Conservation (phyloP, 2,113 vertebrate genomes). For the Eurypyga helias region DNA sequence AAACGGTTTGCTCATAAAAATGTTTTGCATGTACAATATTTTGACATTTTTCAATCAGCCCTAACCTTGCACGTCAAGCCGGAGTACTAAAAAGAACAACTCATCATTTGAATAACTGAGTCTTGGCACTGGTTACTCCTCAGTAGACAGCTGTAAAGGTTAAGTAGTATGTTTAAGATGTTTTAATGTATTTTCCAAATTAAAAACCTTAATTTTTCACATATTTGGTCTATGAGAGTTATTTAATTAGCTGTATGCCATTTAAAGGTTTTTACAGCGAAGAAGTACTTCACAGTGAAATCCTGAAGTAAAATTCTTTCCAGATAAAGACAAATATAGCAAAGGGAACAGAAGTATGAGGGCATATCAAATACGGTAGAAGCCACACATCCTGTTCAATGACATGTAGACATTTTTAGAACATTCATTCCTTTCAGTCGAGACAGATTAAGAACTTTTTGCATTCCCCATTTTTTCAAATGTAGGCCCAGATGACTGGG, state of each 20-base stretch:
- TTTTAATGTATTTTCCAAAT: neutral
- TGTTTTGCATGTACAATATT: neutral
- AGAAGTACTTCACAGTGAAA: neutral
- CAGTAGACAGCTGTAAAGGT: neutral
- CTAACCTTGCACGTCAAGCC: neutral
- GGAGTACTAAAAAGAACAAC: neutral
- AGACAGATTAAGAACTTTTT: neutral
- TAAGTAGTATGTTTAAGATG: neutral
- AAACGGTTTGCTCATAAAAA: neutral
- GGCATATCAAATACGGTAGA: neutral
- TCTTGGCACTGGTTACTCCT: neutral
- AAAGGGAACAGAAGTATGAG: neutral
- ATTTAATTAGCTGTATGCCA: neutral
- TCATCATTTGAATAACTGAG: neutral
- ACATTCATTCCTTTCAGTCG: neutral
- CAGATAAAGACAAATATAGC: conserved; percentile 1
- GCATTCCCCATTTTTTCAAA: neutral
- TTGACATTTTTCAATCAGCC: neutral
- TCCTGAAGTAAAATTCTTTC: neutral
- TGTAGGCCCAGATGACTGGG: neutral
- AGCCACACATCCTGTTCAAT: neutral
- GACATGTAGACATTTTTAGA: neutral
- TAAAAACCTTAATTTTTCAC: neutral
- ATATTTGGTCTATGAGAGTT: neutral
- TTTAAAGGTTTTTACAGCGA: neutral